Evolutionary conservation across 2,113 vertebrate species (phyloP).

Genomic region (Triplophysa dalaica): DNA sequence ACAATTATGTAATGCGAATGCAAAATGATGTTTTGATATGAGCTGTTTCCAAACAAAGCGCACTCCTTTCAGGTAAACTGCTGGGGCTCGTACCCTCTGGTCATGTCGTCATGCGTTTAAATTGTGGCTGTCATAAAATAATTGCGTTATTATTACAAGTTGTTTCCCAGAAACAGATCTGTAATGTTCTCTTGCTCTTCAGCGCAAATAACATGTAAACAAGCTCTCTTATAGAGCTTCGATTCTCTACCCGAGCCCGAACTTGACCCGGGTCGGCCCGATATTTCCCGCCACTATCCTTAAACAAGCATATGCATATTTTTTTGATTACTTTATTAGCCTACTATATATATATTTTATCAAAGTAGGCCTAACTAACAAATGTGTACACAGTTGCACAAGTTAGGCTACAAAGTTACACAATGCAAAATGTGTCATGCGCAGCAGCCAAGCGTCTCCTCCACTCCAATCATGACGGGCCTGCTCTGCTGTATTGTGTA

Average conservation of each 20-base stretch:
- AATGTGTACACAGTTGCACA: too few relatives aligned
- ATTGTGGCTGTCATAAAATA: constrained; percentile 26
- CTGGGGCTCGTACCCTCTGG: constrained; percentile 17
- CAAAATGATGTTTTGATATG: not conserved
- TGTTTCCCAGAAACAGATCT: constrained; percentile 59
- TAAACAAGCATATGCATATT: too few relatives aligned
- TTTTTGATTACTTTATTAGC: too few relatives aligned
- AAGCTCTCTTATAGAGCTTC: constrained; percentile 42
- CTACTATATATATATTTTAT: too few relatives aligned
- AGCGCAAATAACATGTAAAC: constrained; percentile 33
- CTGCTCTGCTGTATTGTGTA: too few relatives aligned
- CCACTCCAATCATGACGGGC: too few relatives aligned
- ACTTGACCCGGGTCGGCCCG: too few relatives aligned
- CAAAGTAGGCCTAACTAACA: too few relatives aligned
- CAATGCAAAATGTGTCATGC: too few relatives aligned
- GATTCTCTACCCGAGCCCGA: not conserved
- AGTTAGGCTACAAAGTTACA: too few relatives aligned
- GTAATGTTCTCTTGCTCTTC: constrained; percentile 43
- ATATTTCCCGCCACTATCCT: too few relatives aligned
- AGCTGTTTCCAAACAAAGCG: not conserved
- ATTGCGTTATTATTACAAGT: constrained; percentile 58
- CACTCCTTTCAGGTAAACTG: constrained; percentile 18
- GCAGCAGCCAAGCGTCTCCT: too few relatives aligned
- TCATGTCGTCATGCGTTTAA: constrained; percentile 49
- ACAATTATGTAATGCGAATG: not conserved